Percentiles rank a stretch among this genome's conserved stretches.
Conservation (phyloP, 2,797 vertebrate species). For the Numenius phaeopus region DNA sequence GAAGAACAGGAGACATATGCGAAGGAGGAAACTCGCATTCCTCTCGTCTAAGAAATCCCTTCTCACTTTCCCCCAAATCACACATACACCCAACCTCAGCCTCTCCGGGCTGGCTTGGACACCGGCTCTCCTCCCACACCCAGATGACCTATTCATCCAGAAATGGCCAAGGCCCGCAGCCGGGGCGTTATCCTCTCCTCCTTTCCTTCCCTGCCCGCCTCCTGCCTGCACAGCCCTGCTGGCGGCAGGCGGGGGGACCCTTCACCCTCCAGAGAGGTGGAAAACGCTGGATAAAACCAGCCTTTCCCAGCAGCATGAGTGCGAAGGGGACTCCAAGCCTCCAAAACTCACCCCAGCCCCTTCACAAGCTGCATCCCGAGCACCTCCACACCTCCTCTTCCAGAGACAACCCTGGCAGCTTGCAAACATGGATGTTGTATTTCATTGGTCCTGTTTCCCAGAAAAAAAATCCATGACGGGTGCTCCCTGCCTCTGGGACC, state of each 20-base stretch:
- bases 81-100: slow-evolving; percentile 70
- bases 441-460: not conserved
- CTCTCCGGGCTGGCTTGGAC: slow-evolving; percentile 68
- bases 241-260: not conserved
- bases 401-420: not conserved
- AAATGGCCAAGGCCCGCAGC: slow-evolving; percentile 16
- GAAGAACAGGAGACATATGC: slow-evolving; percentile 69
- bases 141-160: slow-evolving; percentile 69
- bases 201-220: not conserved
- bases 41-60: slow-evolving; percentile 71
- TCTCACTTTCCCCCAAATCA: slow-evolving; percentile 75
- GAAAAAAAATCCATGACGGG: not conserved
- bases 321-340: not conserved
- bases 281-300: not conserved
- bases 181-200: slow-evolving; percentile 45
- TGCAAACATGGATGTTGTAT: not conserved
- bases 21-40: slow-evolving; percentile 76
- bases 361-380: not conserved
- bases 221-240: slow-evolving; percentile 19
- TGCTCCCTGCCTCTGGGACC: not conserved
- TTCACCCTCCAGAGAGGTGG: not conserved
- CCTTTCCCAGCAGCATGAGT: not conserved
- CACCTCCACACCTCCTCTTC: not conserved
- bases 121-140: slow-evolving; percentile 71
- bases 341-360: not conserved